phyloP scores from a whole-genome alignment of 2,888 invertebrate species.

The Diloba caeruleocephala region DNA sequence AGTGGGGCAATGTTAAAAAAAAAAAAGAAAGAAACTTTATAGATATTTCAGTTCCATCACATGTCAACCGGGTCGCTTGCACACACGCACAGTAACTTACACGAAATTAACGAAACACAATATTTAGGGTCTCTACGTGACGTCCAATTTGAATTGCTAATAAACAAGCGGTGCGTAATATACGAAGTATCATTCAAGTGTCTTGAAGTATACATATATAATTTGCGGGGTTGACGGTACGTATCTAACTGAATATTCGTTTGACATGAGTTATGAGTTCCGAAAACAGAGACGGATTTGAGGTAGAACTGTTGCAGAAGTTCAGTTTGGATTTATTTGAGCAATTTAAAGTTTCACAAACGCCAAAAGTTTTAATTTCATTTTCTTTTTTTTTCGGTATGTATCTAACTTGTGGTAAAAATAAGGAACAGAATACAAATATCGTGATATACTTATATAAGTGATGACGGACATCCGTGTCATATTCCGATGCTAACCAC shows the following conservation, averaged over 20 bases:
- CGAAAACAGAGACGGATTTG: constrained; percentile 8
- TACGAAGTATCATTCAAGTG: not conserved
- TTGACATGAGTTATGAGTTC: constrained; percentile 21
- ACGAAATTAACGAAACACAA: no score
- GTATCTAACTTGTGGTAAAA: no score
- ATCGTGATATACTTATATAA: no score
- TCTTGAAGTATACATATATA: not conserved
- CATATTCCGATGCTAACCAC: no score
- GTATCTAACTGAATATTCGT: constrained; percentile 15
- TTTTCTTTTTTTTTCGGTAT: no score
- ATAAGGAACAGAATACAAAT: no score
- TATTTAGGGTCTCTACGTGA: not conserved
- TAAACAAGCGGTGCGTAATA: not conserved
- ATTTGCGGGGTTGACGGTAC: not conserved
- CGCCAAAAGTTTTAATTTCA: no score
- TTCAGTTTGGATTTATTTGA: constrained; percentile 9
- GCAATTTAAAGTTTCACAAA: constrained; percentile 8
- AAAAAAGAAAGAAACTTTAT: no score
- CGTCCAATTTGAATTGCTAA: not conserved
- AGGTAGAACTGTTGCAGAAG: constrained; percentile 1
- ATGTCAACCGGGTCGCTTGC: not conserved
- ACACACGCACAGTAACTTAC: not conserved
- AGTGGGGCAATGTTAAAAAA: no score
- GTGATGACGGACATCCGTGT: no score
- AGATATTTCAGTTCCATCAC: not conserved